phyloP scores from a whole-genome alignment of 2,888 invertebrate species.

The Cephus pygmeus region DNA sequence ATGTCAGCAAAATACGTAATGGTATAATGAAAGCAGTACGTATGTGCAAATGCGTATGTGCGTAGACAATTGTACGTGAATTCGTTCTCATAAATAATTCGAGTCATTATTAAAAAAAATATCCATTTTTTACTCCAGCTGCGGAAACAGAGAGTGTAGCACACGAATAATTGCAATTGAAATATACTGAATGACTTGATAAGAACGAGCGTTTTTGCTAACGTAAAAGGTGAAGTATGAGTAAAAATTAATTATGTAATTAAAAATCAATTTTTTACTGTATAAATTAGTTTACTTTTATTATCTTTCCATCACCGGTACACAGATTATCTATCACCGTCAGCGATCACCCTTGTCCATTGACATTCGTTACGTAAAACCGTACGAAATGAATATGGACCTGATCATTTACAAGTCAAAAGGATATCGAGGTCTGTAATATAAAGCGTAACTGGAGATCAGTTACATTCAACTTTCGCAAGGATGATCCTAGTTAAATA shows the following conservation, averaged over 20 bases:
- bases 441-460: slow-evolving; percentile 5
- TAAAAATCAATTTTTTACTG: not conserved
- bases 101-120: not conserved
- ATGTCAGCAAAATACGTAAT: not conserved
- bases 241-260: not conserved
- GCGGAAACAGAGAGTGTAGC: not conserved
- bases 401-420: slow-evolving; percentile 17
- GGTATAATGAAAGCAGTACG: not conserved
- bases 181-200: not conserved
- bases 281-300: not conserved
- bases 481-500: not conserved
- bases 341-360: not conserved
- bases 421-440: slow-evolving; percentile 7
- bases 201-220: not conserved
- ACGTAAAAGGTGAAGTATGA: not conserved
- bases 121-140: not conserved
- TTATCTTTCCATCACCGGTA: not conserved
- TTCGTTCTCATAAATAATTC: not conserved
- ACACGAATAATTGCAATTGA: not conserved
- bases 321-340: not conserved
- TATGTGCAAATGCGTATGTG: not conserved
- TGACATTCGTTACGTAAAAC: slow-evolving; percentile 54
- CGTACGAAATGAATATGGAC: slow-evolving; percentile 26
- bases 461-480: slow-evolving; percentile 11
- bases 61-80: not conserved